These are phyloP conservation scores for Drosophila chauvacae DNA, from an alignment of 1,140 invertebrate genomes.

Conservation along the genomic window DNA sequence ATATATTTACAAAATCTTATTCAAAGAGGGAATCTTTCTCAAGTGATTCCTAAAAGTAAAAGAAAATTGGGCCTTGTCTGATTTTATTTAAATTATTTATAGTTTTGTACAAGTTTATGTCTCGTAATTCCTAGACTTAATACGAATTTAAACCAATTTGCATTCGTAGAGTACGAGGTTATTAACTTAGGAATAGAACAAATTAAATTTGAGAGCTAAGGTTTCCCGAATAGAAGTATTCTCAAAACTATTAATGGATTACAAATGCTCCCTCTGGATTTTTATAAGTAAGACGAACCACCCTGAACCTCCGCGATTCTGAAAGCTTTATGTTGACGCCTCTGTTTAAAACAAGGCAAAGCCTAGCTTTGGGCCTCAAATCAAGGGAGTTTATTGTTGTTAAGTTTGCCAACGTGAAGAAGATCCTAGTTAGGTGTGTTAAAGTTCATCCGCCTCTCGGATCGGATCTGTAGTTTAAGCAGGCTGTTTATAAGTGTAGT, in stretches of 20 bases:
- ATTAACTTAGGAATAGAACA: background rate
- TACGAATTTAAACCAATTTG: background rate
- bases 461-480: conserved; percentile 25
- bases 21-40: background rate
- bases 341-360: conserved; percentile 59
- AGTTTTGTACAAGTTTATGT: background rate
- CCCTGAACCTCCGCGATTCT: conserved; percentile 13
- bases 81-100: background rate
- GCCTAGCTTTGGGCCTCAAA: conserved; percentile 61
- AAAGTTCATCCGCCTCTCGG: conserved; percentile 47
- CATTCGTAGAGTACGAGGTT: background rate
- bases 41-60: background rate
- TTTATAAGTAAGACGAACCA: background rate
- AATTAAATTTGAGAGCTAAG: background rate
- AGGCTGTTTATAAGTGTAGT: conserved; percentile 26
- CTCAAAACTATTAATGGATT: background rate
- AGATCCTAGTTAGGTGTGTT: conserved; percentile 59
- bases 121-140: background rate
- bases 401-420: conserved; percentile 59
- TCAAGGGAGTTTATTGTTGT: conserved; percentile 50
- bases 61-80: background rate
- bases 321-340: conserved; percentile 68
- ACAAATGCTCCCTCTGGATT: background rate
- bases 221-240: background rate
- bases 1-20: background rate